Evolutionary conservation across 1,140 invertebrate genomes (phyloP), one percentile per base, ranked within the genome.

Genomic region (Drosophila nebulosa): DNA sequence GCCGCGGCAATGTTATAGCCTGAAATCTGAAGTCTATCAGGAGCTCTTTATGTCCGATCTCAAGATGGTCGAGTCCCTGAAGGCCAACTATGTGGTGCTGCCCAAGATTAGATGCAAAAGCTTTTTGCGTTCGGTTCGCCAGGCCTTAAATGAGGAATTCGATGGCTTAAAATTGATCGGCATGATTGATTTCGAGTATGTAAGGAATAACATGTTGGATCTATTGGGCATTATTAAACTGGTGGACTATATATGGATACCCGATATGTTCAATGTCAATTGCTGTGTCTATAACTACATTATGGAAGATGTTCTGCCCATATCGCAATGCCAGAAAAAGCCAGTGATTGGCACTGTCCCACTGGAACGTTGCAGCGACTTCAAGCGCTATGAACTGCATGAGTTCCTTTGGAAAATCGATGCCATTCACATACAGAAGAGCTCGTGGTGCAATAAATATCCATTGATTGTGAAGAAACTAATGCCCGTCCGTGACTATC

Each of bases 391-490:
- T n/a, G 89, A 91, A 60, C 52, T 89, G 64, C 89, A 91, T 32
- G 78, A 91, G 24, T 90, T 90, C 24, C 77, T 91, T 0, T 79
- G 69, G 70, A 83, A 88, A 39, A 72, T 91, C 9, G 90, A 91
- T 53, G 58, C 80, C 9, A 90, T 91, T 2, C 80, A 90, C 36
- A 91, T 91, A 42, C 80, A 91, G 56, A 91, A 91, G 68, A 91
- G 90, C 79, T 64, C 79, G 1, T 89, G 84, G 80, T 88, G 89
- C 52, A 89, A 88, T 51, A 91, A 90, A 52, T 91, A 90, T 57
- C 90, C 90, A 2, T 27, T 91, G 51, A 90, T 91, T 51, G 90
- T 90, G 0, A 91, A 91, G 32, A 91, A 91, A 64, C 62, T 91
- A 3, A 77, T 90, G 71, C 90, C 90, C 4, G 65, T 91, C 1